Evolutionary conservation across 2,797 vertebrate genomes (phyloP).

Genomic region (Otolemur crassicaudatus): DNA sequence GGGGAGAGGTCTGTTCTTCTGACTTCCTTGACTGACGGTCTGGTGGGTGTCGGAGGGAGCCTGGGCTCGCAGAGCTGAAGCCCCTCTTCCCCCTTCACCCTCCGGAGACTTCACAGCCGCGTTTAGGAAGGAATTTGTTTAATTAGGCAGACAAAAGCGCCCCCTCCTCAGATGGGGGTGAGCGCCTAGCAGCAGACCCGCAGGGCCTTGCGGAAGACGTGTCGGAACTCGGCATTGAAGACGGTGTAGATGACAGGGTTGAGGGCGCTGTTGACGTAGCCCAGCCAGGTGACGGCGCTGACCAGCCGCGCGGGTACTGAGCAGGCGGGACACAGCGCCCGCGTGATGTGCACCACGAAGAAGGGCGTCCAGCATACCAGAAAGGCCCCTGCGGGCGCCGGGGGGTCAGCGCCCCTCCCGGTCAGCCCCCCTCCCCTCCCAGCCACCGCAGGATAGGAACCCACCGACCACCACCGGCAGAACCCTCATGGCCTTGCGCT

Average conservation of each 20-base stretch:
- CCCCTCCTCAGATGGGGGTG: too few species aligned
- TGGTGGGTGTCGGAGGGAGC: rapidly evolving
- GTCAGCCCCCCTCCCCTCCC: background rate
- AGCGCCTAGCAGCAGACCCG: slow-evolving; percentile 85
- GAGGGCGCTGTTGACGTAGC: slow-evolving; percentile 97
- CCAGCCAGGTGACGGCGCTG: slow-evolving; percentile 97
- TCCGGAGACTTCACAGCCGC: background rate
- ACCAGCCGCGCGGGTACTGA: slow-evolving; percentile 90
- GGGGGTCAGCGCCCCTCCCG: background rate
- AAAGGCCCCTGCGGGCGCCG: slow-evolving; percentile 91
- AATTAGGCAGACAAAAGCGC: background rate
- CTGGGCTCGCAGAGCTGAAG: background rate
- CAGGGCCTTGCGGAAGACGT: slow-evolving; percentile 94
- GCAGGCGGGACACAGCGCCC: slow-evolving; percentile 92
- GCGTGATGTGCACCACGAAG: slow-evolving; percentile 95
- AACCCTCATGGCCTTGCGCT: slow-evolving; percentile 97
- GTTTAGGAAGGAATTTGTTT: background rate
- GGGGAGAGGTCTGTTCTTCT: too few species aligned
- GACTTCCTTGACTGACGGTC: too few species aligned
- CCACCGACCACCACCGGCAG: slow-evolving; percentile 96
- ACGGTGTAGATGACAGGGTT: slow-evolving; percentile 97
- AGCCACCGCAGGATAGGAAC: slow-evolving; percentile 66
- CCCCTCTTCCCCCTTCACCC: background rate
- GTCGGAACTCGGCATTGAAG: slow-evolving; percentile 96
- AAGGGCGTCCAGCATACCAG: slow-evolving; percentile 98